Evolutionary conservation across 2,888 invertebrate genomes (phyloP).

Genomic region (Papilio gigon): DNA sequence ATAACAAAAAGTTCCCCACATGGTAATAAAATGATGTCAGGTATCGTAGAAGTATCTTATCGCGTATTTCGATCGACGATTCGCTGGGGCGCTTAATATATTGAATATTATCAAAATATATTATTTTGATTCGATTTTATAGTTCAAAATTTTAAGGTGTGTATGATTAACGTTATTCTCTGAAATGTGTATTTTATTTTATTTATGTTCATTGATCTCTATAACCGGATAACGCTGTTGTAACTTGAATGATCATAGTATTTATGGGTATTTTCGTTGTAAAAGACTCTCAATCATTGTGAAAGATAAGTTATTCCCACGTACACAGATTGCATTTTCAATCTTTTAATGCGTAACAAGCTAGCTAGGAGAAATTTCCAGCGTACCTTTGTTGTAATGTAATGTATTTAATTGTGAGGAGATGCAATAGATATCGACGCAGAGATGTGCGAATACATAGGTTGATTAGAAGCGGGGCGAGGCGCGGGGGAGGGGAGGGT

Average conservation of each 20-base stretch:
- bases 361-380: background rate
- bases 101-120: background rate
- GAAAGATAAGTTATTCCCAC: no score
- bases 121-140: no score
- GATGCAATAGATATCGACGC: constrained; percentile 1
- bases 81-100: background rate
- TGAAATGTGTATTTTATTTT: no score
- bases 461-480: constrained; percentile 75
- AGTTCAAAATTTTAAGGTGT: background rate
- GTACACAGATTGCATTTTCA: no score
- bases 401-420: constrained; percentile 1
- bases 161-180: background rate
- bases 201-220: no score
- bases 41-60: constrained; percentile 6
- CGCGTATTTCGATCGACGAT: background rate
- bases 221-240: no score
- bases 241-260: no score
- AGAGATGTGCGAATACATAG: constrained; percentile 62
- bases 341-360: background rate
- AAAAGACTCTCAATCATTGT: no score
- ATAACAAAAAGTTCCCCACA: background rate
- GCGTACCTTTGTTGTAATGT: background rate
- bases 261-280: no score
- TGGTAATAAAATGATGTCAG: background rate
- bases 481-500: constrained; percentile 51